Conservation (phyloP, 1,140 invertebrate genomes). For the Telenomus remus region DNA sequence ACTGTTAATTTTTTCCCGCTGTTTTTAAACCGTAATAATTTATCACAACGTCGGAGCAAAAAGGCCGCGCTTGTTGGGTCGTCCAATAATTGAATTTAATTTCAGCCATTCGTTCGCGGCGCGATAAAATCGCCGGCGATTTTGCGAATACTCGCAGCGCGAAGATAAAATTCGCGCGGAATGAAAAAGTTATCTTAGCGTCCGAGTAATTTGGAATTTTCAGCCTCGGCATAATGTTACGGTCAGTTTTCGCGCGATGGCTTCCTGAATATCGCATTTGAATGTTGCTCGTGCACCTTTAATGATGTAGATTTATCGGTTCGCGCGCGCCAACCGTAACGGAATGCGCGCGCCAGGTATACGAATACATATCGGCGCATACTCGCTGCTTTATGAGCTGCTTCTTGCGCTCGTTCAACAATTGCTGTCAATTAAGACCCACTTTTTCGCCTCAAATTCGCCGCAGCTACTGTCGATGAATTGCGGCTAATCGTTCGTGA, state of each 20-base stretch:
- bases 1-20: no score
- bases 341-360: slow-evolving; percentile 43
- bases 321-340: slow-evolving; percentile 43
- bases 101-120: not conserved
- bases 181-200: no score
- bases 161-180: not conserved
- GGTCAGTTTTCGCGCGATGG: slow-evolving; percentile 41
- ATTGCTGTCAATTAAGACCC: slow-evolving; percentile 52
- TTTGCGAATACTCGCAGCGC: slow-evolving; percentile 13
- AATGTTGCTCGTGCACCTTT: slow-evolving; percentile 40
- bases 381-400: slow-evolving; percentile 63
- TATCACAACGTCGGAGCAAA: not conserved
- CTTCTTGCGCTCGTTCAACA: slow-evolving; percentile 52
- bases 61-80: not conserved
- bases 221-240: slow-evolving; percentile 19
- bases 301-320: slow-evolving; percentile 55
- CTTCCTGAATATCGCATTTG: slow-evolving; percentile 55
- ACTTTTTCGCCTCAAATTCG: slow-evolving; percentile 35
- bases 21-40: no score
- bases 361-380: slow-evolving; percentile 60
- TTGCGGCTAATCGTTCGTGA: slow-evolving; percentile 22
- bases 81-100: slow-evolving; percentile 25
- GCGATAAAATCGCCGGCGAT: slow-evolving; percentile 29
- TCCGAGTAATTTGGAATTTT: slow-evolving; percentile 1
- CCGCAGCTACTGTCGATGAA: slow-evolving; percentile 29